phyloP scores from a whole-genome alignment of 2,113 vertebrate genomes.

The Psophia crepitans region DNA sequence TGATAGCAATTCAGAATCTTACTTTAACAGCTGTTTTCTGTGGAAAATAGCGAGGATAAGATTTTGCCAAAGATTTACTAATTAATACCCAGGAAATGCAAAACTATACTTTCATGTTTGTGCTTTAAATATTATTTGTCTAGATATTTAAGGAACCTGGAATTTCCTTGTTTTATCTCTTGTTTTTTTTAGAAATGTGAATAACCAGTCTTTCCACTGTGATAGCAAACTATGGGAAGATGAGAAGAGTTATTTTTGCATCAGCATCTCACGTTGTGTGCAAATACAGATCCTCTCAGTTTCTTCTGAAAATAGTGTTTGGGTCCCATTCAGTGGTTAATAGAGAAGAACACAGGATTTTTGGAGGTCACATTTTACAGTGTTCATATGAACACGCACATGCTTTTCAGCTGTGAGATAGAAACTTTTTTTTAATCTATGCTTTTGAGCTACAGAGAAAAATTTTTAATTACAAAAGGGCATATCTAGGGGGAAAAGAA shows the following conservation, averaged over 20 bases:
- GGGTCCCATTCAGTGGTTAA: background rate
- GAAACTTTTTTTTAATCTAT: background rate
- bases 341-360: background rate
- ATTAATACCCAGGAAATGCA: background rate
- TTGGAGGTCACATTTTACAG: background rate
- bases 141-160: background rate
- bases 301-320: background rate
- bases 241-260: background rate
- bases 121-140: background rate
- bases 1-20: background rate
- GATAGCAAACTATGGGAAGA: background rate
- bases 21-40: background rate
- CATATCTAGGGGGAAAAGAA: background rate
- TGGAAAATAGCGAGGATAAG: background rate
- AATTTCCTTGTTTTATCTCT: background rate
- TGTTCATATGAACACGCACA: background rate
- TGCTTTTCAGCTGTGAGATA: background rate
- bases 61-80: background rate
- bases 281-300: background rate
- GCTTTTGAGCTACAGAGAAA: background rate
- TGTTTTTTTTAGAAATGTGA: background rate
- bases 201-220: background rate
- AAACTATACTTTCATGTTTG: background rate
- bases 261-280: background rate
- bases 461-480: background rate